Percentiles rank a stretch among this genome's conserved stretches.
These are phyloP conservation scores for Discoglossus pictus DNA, from an alignment of 2,797 vertebrate genomes.

Conservation along the genomic window DNA sequence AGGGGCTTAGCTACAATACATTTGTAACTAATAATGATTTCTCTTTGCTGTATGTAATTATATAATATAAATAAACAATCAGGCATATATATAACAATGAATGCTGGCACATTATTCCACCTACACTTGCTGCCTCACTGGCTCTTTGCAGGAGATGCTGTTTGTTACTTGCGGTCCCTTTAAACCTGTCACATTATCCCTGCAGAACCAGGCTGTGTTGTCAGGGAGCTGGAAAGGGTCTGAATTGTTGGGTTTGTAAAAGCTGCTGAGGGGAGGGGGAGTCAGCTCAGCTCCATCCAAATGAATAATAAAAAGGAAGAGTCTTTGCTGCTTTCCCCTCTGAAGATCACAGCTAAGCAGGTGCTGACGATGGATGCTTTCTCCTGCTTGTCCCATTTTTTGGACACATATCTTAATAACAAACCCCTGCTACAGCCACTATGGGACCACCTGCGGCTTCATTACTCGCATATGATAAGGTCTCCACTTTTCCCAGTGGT, in stretches of 20 bases:
- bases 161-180: constrained; percentile 33
- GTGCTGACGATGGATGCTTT: constrained; percentile 42
- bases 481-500: constrained; percentile 71
- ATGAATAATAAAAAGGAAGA: constrained; percentile 49
- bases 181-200: constrained; percentile 47
- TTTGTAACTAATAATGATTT: no score
- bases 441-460: constrained; percentile 66
- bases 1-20: no score
- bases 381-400: constrained; percentile 29
- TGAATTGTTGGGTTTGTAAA: constrained; percentile 49
- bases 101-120: background rate
- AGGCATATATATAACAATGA: no score
- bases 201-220: constrained; percentile 46
- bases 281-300: constrained; percentile 40
- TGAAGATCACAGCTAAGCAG: constrained; percentile 36
- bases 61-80: no score
- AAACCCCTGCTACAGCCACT: constrained; percentile 65
- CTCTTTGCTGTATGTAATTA: no score
- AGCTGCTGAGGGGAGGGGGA: constrained; percentile 47
- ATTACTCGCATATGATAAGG: constrained; percentile 65
- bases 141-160: background rate
- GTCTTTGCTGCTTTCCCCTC: constrained; percentile 16
- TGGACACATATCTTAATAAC: constrained; percentile 22
- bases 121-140: background rate
- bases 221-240: constrained; percentile 49